Conservation (phyloP, 2,888 invertebrate species). For the Baccha elongata region DNA sequence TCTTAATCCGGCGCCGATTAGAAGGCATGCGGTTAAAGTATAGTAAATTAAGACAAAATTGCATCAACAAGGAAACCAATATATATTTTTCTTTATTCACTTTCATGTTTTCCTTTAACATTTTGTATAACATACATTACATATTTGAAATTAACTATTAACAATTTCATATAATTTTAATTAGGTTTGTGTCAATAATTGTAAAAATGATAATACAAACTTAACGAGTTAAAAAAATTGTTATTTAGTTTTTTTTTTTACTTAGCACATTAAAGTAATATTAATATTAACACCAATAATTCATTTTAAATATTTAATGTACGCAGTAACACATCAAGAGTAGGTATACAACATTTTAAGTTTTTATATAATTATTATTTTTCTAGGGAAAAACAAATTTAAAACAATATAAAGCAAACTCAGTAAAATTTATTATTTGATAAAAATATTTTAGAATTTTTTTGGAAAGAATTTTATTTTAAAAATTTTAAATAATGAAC, state of each 20-base stretch:
- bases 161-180: no score
- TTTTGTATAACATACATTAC: constrained; percentile 55
- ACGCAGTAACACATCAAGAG: constrained; percentile 55
- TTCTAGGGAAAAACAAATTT: not conserved
- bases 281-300: constrained; percentile 54
- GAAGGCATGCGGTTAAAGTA: no score
- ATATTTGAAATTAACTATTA: constrained; percentile 9
- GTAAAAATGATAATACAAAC: constrained; percentile 42
- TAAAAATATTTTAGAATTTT: constrained; percentile 27
- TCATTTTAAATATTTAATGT: constrained; percentile 12
- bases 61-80: constrained; percentile 81
- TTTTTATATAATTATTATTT: not conserved
- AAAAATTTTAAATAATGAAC: constrained; percentile 45
- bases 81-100: constrained; percentile 80
- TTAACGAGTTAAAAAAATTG: not conserved
- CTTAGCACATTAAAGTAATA: constrained; percentile 60
- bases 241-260: constrained; percentile 8
- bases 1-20: no score
- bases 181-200: no score
- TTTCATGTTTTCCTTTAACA: constrained; percentile 78
- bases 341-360: constrained; percentile 24
- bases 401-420: constrained; percentile 6
- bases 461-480: constrained; percentile 36
- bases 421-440: constrained; percentile 35
- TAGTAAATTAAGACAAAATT: constrained; percentile 72